Conservation (phyloP, 2,797 vertebrate genomes). For the Babyrousa celebensis region DNA sequence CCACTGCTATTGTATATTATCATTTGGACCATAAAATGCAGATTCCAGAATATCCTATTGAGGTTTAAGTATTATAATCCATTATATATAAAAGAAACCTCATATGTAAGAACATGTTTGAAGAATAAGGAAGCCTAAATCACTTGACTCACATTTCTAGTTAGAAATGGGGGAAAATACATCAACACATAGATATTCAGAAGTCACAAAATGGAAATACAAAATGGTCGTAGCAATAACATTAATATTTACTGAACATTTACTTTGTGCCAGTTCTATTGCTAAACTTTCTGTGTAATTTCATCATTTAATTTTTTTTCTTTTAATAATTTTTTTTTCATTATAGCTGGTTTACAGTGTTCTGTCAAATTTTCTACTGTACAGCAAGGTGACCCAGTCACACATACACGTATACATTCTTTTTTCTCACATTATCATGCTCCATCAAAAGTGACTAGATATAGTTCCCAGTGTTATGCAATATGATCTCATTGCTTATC, state of each 20-base stretch:
- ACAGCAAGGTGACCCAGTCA: too few relatives aligned
- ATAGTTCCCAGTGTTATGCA: too few relatives aligned
- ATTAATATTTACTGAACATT: conserved; percentile 25
- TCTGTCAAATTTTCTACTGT: too few relatives aligned
- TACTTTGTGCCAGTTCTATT: not conserved
- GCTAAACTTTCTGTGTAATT: not conserved
- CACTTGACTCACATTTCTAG: not conserved
- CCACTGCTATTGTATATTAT: not conserved
- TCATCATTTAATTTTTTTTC: conserved; percentile 46
- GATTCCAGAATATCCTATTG: not conserved
- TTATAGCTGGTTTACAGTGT: too few relatives aligned
- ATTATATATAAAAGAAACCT: not conserved
- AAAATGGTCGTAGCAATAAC: not conserved
- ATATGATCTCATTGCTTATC: too few relatives aligned
- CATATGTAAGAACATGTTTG: not conserved
- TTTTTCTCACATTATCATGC: too few relatives aligned
- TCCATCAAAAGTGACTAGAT: too few relatives aligned
- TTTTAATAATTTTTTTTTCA: too few relatives aligned
- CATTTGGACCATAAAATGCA: not conserved
- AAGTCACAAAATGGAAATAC: conserved; percentile 16
- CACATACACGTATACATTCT: too few relatives aligned
- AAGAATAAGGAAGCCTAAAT: not conserved
- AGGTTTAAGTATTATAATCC: not conserved
- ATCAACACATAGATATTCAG: not conserved
- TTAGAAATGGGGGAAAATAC: not conserved